A percentile compares a stretch with the other conserved stretches of the same genome.
phyloP scores from a whole-genome alignment of 2,113 vertebrate species.

The Xenopus borealis region DNA sequence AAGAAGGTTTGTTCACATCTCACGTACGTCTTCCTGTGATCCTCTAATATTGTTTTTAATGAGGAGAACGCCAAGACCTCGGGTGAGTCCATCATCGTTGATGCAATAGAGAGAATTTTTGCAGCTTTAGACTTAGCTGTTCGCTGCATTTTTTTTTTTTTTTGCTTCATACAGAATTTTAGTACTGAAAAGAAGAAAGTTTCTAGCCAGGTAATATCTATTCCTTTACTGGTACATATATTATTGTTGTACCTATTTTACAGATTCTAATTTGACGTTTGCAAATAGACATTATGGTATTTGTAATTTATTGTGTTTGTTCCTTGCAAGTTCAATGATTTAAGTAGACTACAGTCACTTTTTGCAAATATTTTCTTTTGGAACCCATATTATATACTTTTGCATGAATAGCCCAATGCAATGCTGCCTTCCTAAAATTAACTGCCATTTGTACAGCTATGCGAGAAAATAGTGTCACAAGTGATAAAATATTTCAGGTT shows the following conservation, averaged over 20 bases:
- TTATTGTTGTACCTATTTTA: not conserved
- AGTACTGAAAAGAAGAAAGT: not conserved
- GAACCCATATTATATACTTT: not conserved
- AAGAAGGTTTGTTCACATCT: constrained; percentile 26
- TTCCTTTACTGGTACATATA: not conserved
- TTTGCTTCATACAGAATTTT: not conserved
- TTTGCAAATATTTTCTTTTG: not conserved
- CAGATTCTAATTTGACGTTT: too few species aligned
- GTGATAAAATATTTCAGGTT: too few species aligned
- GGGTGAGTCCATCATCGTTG: constrained; percentile 74
- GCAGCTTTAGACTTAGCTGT: not conserved
- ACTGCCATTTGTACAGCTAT: not conserved
- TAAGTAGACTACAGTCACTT: constrained; percentile 35
- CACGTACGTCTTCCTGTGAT: constrained; percentile 48
- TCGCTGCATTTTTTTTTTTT: not conserved
- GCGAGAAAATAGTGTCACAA: too few species aligned
- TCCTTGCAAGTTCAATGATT: not conserved
- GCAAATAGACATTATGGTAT: too few species aligned
- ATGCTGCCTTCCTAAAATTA: not conserved
- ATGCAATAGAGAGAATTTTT: not conserved
- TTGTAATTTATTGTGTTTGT: too few species aligned
- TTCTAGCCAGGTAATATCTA: not conserved
- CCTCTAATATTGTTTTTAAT: constrained; percentile 56
- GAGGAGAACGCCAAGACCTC: constrained; percentile 69
- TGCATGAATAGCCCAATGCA: not conserved